A percentile compares a stretch with the other conserved stretches of the same genome.
Conservation (phyloP, 2,888 invertebrate genomes). For the Thymelicus acteon region DNA sequence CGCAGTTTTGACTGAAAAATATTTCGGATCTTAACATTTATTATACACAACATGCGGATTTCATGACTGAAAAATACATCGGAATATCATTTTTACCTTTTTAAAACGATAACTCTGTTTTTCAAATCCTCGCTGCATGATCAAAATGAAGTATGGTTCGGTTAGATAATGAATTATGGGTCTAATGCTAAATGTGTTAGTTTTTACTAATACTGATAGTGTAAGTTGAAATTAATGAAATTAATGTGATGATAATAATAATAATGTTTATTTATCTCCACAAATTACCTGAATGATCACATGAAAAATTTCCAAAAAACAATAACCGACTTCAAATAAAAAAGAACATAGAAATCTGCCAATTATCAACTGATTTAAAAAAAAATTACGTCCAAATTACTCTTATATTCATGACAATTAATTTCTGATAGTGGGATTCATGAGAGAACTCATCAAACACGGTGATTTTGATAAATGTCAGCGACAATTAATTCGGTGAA, state of each 20-base stretch:
- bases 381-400: no score
- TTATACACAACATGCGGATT: not conserved
- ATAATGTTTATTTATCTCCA: no score
- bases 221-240: not conserved
- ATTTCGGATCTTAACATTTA: not conserved
- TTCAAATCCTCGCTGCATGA: constrained; percentile 59
- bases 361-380: no score
- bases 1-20: not conserved
- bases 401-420: no score
- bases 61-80: not conserved
- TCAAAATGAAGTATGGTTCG: constrained; percentile 40
- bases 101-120: constrained; percentile 50
- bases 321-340: no score
- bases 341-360: no score
- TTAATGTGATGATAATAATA: not conserved
- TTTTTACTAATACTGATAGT: not conserved
- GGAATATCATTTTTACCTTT: constrained; percentile 56
- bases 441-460: no score
- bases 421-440: no score
- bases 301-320: no score
- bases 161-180: constrained; percentile 11
- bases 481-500: no score
- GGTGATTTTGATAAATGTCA: no score
- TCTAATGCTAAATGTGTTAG: not conserved
- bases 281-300: no score